Base-by-base conservation (phyloP, 2,797 vertebrate genomes). In the Acomys russatus region DNA sequence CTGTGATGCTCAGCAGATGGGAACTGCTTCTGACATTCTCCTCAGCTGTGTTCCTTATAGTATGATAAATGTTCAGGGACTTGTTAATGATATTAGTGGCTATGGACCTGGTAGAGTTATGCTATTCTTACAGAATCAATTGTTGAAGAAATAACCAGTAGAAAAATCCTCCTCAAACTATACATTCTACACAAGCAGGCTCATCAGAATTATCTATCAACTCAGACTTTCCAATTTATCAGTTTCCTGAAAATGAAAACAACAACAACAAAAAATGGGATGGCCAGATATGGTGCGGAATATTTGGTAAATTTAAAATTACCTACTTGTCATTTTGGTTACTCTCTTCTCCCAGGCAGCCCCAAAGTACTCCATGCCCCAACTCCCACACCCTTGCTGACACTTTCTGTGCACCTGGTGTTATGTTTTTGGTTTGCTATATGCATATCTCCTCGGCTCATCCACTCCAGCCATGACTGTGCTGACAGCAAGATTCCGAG, bases 101-200 rank as follows among this genome's bases (percentile, higher is more conserved):
- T 83, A 94, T 7, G 10, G 25, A 90, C 30, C 3, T 84, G 88
- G 9, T 8, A 92, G 92, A 20, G 4, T 35, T 86, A 71, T 78
- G 83, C 88, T 76, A 15, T 90, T 79, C 64, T 85, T 44, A 88
- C 63, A 77, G 2, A 77, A 28, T 83, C 38, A 3, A 6, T 23
- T 94, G 44, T 76, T 94, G 71, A 95, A 93, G 49, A 96, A 95
- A 20, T 78, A 86, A 44, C 63, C 59, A 12, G 3, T 61, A n/a
- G 64, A n/a, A 91, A 93, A 33, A 66, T 15, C 49, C 18, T 92
- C 23, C 71, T 23, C 76, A 95, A 95, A 78, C 15, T 85, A 54
- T 20, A 66, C 0, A 74, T 9, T 54, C 38, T 10, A 61, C 70
- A 49, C 54, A 59, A 83, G 5, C 8, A 49, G 9, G 3, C 28